A percentile compares a stretch with the other conserved stretches of the same genome.
Conservation (phyloP, 2,888 invertebrate genomes). For the Periphyllus acericola region DNA sequence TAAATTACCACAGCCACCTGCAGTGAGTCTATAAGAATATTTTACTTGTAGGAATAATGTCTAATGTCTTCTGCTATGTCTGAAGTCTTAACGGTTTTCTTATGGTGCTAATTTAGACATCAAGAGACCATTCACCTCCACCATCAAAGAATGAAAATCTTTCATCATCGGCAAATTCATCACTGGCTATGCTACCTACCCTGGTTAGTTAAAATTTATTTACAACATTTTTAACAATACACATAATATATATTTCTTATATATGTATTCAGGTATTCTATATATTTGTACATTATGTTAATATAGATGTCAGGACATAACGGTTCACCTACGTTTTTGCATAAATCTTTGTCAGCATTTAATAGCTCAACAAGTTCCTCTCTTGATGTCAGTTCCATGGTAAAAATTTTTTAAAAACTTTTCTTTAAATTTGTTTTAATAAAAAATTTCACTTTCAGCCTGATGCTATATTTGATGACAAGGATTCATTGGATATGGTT, state of each 20-base stretch:
- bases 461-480: constrained; percentile 41
- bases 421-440: background rate
- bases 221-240: background rate
- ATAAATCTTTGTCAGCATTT: constrained; percentile 52
- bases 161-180: constrained; percentile 43
- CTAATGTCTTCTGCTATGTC: background rate
- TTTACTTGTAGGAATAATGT: background rate
- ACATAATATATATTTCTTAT: background rate
- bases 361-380: constrained; percentile 59
- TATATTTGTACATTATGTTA: background rate
- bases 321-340: constrained; percentile 47
- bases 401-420: constrained; percentile 1
- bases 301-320: constrained; percentile 43
- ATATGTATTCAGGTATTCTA: background rate
- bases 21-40: constrained; percentile 5
- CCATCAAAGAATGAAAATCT: constrained; percentile 42
- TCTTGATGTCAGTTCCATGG: constrained; percentile 63
- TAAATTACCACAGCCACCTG: constrained; percentile 53
- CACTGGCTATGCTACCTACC: constrained; percentile 21
- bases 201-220: constrained; percentile 2
- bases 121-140: constrained; percentile 53
- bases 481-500: constrained; percentile 60
- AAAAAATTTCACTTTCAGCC: constrained; percentile 33
- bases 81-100: background rate
- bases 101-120: constrained; percentile 45